A percentile compares a stretch with the other conserved stretches of the same genome.
phyloP scores from a whole-genome alignment of 2,888 invertebrate species.

The Coenonympha arcania region DNA sequence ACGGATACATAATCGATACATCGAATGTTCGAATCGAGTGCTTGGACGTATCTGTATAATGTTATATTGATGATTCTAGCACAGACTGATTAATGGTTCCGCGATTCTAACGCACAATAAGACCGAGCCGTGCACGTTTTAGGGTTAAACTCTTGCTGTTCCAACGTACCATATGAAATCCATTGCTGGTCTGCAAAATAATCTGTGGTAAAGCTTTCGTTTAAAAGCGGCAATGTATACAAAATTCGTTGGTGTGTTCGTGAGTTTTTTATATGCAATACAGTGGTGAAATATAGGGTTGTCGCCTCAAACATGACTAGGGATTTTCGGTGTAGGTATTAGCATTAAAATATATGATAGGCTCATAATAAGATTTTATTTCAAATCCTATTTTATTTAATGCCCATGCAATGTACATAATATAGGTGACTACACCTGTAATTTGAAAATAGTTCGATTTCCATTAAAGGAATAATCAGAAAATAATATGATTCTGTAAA shows the following conservation, averaged over 20 bases:
- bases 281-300: slow-evolving; percentile 53
- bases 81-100: slow-evolving; percentile 72
- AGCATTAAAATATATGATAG: slow-evolving; percentile 18
- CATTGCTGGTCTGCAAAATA: slow-evolving; percentile 35
- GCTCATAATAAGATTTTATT: not conserved
- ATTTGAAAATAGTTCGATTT: no score
- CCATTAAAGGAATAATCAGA: no score
- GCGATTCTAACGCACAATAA: slow-evolving; percentile 63
- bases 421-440: no score
- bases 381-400: not conserved
- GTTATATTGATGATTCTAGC: slow-evolving; percentile 71
- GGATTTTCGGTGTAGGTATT: slow-evolving; percentile 53
- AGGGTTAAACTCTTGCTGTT: slow-evolving; percentile 32
- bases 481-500: no score
- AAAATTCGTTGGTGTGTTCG: not conserved
- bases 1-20: slow-evolving; percentile 66
- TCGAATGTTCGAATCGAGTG: slow-evolving; percentile 65
- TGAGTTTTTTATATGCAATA: slow-evolving; percentile 27
- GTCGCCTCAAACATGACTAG: slow-evolving; percentile 70
- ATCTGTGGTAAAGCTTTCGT: not conserved
- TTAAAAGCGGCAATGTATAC: slow-evolving; percentile 32
- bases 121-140: slow-evolving; percentile 44
- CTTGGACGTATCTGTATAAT: slow-evolving; percentile 68
- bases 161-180: slow-evolving; percentile 19
- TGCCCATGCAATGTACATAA: no score